These are phyloP conservation scores for Tragelaphus strepsiceros DNA, from an alignment of 2,113 vertebrate species.

Conservation along the genomic window DNA sequence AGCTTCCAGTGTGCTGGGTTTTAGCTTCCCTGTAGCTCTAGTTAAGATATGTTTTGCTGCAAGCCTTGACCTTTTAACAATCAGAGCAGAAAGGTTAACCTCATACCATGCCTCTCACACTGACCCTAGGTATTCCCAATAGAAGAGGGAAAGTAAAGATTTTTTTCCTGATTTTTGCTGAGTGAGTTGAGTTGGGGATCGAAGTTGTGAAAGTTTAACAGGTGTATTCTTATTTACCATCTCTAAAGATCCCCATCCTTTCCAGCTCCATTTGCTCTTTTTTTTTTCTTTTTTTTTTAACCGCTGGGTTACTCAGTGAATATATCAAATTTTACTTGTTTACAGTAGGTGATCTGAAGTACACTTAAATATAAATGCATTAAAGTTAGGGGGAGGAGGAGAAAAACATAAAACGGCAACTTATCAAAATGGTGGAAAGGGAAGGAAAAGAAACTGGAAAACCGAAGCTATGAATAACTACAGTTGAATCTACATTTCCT, in stretches of 20 bases:
- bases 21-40: neutral
- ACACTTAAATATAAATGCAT: neutral
- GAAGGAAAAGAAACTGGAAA: neutral
- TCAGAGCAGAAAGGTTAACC: neutral
- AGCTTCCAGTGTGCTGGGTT: neutral
- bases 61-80: neutral
- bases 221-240: neutral
- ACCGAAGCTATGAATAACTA: accelerated
- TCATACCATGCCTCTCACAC: neutral
- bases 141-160: neutral
- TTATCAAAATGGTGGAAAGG: neutral
- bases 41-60: neutral
- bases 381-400: neutral
- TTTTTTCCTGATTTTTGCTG: neutral
- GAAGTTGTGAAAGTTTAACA: neutral
- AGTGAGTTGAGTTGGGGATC: neutral
- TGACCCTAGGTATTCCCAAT: neutral
- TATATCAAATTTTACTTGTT: constrained; percentile 26
- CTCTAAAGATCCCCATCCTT: neutral
- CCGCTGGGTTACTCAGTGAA: neutral
- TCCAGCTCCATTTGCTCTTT: neutral
- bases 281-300: neutral
- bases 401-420: neutral
- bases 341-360: neutral
- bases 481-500: neutral